Evolutionary conservation across 2,797 vertebrate species (phyloP).

Genomic region (Chaunax sp.): DNA sequence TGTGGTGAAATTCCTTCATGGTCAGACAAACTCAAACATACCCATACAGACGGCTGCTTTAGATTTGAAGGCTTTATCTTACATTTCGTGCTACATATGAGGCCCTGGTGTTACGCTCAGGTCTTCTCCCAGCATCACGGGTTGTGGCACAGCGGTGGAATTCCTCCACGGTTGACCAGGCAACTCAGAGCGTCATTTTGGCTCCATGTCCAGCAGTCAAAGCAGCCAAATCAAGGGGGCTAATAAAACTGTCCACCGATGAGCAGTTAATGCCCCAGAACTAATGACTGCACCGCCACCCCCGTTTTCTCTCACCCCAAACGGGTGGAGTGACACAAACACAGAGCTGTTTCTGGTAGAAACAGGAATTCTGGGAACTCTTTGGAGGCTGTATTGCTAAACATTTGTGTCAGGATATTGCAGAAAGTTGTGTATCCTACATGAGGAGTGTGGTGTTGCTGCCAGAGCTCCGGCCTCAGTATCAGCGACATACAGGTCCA

Average conservation of each 20-base stretch:
- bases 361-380: neutral
- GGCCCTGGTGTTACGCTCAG: too few species aligned
- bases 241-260: slow-evolving; percentile 68
- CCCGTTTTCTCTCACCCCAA: slow-evolving; percentile 5
- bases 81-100: too few species aligned
- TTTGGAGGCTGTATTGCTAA: too few species aligned
- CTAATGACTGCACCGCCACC: slow-evolving; percentile 61
- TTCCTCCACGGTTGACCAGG: slow-evolving; percentile 52
- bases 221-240: slow-evolving; percentile 66
- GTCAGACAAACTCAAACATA: neutral
- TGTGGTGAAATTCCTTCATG: slow-evolving; percentile 2
- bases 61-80: too few species aligned
- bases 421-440: too few species aligned
- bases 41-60: too few species aligned
- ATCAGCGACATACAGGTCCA: slow-evolving; percentile 32
- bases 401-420: too few species aligned
- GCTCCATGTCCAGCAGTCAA: slow-evolving; percentile 60
- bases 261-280: slow-evolving; percentile 72
- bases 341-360: neutral
- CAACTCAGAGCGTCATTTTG: slow-evolving; percentile 49
- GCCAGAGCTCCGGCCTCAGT: too few species aligned
- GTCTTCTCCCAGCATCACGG: slow-evolving; percentile 2
- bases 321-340: slow-evolving; percentile 6
- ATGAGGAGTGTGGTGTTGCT: too few species aligned
- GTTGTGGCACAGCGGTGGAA: slow-evolving; percentile 36